Base-by-base conservation (phyloP, 1,140 invertebrate species). In the Brachionus paranguensis region DNA sequence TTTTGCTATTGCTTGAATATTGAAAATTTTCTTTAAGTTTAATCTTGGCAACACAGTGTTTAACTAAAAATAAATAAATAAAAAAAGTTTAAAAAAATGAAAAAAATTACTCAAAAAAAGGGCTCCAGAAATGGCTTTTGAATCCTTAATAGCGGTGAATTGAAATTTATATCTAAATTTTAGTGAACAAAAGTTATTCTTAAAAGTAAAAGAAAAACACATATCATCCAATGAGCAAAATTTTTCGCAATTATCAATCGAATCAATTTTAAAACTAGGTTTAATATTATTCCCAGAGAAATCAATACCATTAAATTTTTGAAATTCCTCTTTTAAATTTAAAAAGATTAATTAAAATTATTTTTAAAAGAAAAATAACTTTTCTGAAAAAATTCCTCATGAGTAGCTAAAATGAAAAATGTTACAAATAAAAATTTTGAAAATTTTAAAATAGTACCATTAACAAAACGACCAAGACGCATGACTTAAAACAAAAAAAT, bases 201-300 rank as follows among this genome's bases (percentile, higher is more conserved):
- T 50, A 24, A n/a, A 76, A 5, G 72, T 33, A n/a, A 27, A 76
- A 3, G 72, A 29, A 76, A 76, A 76, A 24, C 72, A 76, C 11
- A 50, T 5, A 11, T 47, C 20, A 14, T 76, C 27, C 4, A 47
- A 6, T 11, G 17, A 24, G 11, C 72, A 76, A 8, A 11, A 12
- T 24, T 50, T 27, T 27, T 76, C 43, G 33, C 72, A 76, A 0
- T 11, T 12, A 4, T 76, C 72, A 12, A 53, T 8, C 6, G 72
- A 50, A 27, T 47, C 17, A 12, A 27, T 8, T 11, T 1, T n/a
- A 7, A 50, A 47, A 50, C 5, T 50, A 8, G 27, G 17, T 14
- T 27, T 47, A 17, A 76, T 14, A 76, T 76, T 76, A 76, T 76
- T 76, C 2, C 72, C 72, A 50, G 10, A n/a, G 53, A 50, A 76